Percentiles rank a stretch among this genome's conserved stretches.
These are phyloP conservation scores for Propsilocerus akamusi DNA, from an alignment of 1,140 invertebrate genomes.

Conservation along the genomic window DNA sequence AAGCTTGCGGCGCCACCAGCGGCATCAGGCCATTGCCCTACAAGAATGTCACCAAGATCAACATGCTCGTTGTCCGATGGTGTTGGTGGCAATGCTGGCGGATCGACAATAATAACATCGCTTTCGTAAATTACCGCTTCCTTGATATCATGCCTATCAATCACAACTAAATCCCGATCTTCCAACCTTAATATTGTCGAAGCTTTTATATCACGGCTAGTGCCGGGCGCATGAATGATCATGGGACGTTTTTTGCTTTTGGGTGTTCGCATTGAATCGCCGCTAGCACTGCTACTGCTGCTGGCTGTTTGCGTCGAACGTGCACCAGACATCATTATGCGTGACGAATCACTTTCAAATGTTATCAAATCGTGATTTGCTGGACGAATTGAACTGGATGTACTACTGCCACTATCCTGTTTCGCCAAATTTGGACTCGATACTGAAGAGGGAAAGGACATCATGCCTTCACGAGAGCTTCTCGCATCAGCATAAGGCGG, in stretches of 20 bases:
- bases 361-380: too few species aligned
- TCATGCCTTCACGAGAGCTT: too few species aligned
- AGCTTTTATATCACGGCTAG: not conserved
- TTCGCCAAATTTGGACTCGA: not conserved
- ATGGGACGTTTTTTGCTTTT: not conserved
- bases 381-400: not conserved
- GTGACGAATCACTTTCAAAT: not conserved
- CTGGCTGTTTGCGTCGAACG: not conserved
- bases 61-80: constrained; percentile 7
- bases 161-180: constrained; percentile 14
- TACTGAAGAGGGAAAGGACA: not conserved
- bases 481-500: too few species aligned
- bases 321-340: not conserved
- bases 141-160: constrained; percentile 14
- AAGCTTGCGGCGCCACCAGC: constrained; percentile 14
- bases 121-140: constrained; percentile 22
- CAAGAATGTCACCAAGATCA: constrained; percentile 23
- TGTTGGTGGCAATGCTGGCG: constrained; percentile 9
- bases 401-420: not conserved
- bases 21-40: constrained; percentile 17
- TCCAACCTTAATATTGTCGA: constrained; percentile 5
- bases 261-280: not conserved
- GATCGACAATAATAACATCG: constrained; percentile 18
- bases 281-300: not conserved
- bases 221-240: not conserved